phyloP scores from a whole-genome alignment of 2,113 vertebrate genomes.

The Myrmophylax atrothorax region DNA sequence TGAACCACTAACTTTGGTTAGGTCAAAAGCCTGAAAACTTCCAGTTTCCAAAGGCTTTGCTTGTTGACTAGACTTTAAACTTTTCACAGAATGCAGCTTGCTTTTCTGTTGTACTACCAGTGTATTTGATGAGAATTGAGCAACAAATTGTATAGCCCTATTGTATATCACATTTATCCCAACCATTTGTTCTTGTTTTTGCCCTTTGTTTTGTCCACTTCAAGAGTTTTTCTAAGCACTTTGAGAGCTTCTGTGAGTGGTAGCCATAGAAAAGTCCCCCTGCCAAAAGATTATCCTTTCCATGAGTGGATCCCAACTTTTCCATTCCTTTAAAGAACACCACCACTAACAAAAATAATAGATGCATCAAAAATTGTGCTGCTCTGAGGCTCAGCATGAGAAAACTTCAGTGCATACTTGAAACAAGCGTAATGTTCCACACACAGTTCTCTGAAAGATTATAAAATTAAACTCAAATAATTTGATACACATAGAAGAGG shows the following conservation, averaged over 20 bases:
- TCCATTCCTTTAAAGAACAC: neutral
- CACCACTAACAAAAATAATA: neutral
- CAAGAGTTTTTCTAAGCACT: neutral
- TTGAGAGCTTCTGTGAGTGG: neutral
- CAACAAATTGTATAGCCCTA: neutral
- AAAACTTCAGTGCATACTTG: neutral
- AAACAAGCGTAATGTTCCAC: rapidly evolving
- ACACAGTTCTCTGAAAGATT: neutral
- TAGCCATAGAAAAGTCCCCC: neutral
- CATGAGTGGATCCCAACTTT: neutral
- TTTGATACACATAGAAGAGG: neutral
- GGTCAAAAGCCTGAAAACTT: neutral
- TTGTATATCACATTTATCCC: neutral
- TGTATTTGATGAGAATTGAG: neutral
- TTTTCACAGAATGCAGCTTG: neutral
- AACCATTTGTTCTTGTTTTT: neutral
- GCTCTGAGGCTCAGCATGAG: neutral
- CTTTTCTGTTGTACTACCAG: neutral
- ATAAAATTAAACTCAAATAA: neutral
- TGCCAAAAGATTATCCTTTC: neutral
- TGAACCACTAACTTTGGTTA: neutral
- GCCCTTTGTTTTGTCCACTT: neutral
- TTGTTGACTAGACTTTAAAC: neutral
- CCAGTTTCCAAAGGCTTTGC: neutral
- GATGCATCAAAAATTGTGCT: neutral